Evolutionary conservation across 1,140 invertebrate species (phyloP).

Genomic region (Subanguina moxae): DNA sequence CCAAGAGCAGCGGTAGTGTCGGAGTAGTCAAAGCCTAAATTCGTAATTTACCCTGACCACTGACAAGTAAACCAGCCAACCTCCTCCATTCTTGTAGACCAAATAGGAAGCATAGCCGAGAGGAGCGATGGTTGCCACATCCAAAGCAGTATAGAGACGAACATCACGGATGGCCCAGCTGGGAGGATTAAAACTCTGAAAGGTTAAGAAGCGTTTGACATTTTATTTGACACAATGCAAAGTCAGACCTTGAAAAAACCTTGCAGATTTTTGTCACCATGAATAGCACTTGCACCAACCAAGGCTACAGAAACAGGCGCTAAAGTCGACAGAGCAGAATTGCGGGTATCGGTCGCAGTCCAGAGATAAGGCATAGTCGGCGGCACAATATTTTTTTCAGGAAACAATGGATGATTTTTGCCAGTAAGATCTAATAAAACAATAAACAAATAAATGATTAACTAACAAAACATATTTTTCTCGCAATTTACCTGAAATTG

Average conservation of each 20-base stretch:
- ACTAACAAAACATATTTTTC: not conserved
- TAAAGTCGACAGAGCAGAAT: conserved; percentile 42
- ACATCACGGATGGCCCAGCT: conserved; percentile 39
- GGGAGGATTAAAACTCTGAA: conserved; percentile 33
- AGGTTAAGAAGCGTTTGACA: conserved; percentile 3
- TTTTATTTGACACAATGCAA: not conserved
- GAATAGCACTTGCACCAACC: conserved; percentile 32
- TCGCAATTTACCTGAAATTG: conserved; percentile 8
- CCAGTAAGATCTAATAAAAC: conserved; percentile 5
- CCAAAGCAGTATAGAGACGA: conserved; percentile 39
- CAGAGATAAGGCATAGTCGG: conserved; percentile 42
- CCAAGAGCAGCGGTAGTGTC: conserved; percentile 52
- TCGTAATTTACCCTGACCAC: not conserved
- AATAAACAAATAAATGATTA: conserved; percentile 25
- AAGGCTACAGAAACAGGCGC: conserved; percentile 41
- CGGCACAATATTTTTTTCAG: not conserved
- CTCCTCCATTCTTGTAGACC: conserved; percentile 58
- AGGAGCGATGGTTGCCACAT: conserved; percentile 40
- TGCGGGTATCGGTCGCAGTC: conserved; percentile 46
- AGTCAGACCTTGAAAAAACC: conserved; percentile 9
- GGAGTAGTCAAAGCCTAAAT: conserved; percentile 56
- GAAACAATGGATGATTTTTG: not conserved
- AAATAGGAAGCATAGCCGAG: conserved; percentile 57
- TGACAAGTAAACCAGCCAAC: conserved; percentile 16
- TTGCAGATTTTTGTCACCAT: conserved; percentile 33